Percentiles rank a stretch among this genome's conserved stretches.
Evolutionary conservation across 2,797 vertebrate species (phyloP).

Genomic region (Aulostomus chinensis): DNA sequence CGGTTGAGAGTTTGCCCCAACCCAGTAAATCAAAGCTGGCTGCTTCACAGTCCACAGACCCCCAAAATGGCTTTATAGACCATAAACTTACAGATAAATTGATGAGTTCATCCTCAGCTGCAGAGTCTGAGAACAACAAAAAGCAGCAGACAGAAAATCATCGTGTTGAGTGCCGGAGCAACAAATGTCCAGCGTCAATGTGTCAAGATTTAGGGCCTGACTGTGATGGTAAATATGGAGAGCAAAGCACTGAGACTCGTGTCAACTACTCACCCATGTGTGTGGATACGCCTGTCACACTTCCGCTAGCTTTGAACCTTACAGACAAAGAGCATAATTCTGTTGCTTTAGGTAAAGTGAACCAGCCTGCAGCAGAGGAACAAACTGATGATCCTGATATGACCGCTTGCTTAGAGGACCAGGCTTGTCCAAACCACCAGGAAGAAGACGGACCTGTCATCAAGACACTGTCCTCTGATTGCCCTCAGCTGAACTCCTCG

Average conservation of each 20-base stretch:
- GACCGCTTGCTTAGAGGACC: background rate
- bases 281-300: background rate
- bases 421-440: background rate
- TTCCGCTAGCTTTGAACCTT: background rate
- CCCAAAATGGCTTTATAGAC: background rate
- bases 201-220: background rate
- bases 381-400: background rate
- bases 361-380: slow-evolving; percentile 7
- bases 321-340: background rate
- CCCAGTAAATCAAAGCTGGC: background rate
- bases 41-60: background rate
- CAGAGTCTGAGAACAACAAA: too few relatives aligned
- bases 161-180: too few relatives aligned
- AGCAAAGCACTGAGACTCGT: background rate
- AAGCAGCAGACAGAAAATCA: too few relatives aligned
- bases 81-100: background rate
- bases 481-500: background rate
- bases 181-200: background rate
- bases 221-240: background rate
- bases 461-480: slow-evolving; percentile 6
- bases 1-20: background rate
- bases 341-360: background rate
- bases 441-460: background rate
- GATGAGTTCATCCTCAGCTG: background rate
- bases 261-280: background rate